These are phyloP conservation scores for Paradisaea rubra DNA, from an alignment of 2,113 vertebrate genomes.

Conservation along the genomic window DNA sequence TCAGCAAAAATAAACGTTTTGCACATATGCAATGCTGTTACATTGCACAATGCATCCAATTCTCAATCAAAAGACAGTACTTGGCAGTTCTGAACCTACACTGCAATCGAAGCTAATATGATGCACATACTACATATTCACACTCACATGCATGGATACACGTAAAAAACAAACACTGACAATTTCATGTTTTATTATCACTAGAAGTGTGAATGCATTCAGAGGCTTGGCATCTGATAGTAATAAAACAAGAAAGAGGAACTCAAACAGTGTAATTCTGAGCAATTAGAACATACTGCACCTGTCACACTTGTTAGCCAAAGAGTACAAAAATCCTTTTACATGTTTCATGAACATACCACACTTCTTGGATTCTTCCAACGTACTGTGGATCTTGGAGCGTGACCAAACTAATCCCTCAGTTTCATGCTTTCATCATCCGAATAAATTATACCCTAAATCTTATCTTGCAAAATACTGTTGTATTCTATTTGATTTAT, in stretches of 20 bases:
- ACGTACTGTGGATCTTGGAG: neutral
- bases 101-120: neutral
- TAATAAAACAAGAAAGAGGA: neutral
- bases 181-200: neutral
- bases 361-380: neutral
- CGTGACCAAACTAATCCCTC: neutral
- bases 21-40: neutral
- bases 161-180: neutral
- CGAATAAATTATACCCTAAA: neutral
- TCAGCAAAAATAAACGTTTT: neutral
- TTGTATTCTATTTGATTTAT: neutral
- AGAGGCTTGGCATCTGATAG: neutral
- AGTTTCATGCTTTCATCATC: neutral
- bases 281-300: neutral
- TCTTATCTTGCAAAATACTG: neutral
- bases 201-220: neutral
- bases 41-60: neutral
- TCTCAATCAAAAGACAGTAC: neutral
- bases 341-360: neutral
- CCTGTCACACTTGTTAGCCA: neutral
- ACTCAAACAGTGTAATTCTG: neutral
- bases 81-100: neutral
- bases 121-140: neutral
- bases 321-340: neutral
- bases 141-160: neutral